Evolutionary conservation across 2,888 invertebrate genomes (phyloP), one percentile per base, ranked within the genome.

Genomic region (Euphydryas editha): DNA sequence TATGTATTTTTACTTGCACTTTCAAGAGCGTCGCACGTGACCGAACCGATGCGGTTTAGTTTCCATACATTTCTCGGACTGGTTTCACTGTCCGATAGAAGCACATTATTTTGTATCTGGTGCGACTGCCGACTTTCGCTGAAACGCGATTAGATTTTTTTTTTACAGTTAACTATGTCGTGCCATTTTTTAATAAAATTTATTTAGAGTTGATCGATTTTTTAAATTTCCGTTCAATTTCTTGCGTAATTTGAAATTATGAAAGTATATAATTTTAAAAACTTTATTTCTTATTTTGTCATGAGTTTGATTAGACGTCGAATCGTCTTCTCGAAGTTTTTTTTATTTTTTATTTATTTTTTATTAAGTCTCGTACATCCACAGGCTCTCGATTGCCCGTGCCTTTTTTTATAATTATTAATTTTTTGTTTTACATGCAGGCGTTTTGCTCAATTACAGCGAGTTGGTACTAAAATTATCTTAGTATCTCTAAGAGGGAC

Each of bases 1-100:
- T 17, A 30, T 67, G 64, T 64, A 63, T 61, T 69, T 57, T 49
- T 44, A 70, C 67, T 70, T 68, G 57, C 65, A 62, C 67, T 70
- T 70, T 69, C 69, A 67, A 64, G 64, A 51, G 36, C 56, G 51
- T 24, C 61, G 61, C 60, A 70, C 67, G 67, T 70, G 69, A 64
- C 64, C 44, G 46, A 46, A 21, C 58, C 49, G 42, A 36, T 36
- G 71, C 70, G 78, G 84, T 84, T 80, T 75, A 79, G 47, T 86
- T 85, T 81, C 84, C 75, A 75, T 72, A 67, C 79, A 83, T 84
- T 77, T 76, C 77, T 51, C 49, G 71, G 77, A 78, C 76, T 78
- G 80, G 81, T 90, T 89, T 90, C 88, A 86, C 89, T 86, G 79
- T 80, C 82, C 81, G 78, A 85, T 84, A 85, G 81, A 81, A 68